Evolutionary conservation across 1,140 invertebrate species (phyloP).

Genomic region (Scaptomyza graminum): DNA sequence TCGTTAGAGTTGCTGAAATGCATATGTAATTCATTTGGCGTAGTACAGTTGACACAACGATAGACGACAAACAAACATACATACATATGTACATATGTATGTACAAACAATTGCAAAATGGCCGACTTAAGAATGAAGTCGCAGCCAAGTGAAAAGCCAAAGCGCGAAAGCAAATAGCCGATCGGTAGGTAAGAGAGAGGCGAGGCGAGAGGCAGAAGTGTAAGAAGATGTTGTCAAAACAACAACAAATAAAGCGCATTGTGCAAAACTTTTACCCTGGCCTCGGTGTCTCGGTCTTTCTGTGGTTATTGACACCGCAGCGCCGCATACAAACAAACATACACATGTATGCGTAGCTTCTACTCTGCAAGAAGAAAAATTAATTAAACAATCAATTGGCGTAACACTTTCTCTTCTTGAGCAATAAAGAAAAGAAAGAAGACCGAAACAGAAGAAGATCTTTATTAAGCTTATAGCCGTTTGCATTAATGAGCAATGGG

Average conservation of each 20-base stretch:
- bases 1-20: slow-evolving; percentile 64
- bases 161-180: slow-evolving; percentile 18
- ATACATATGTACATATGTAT: no score
- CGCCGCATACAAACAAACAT: slow-evolving; percentile 2
- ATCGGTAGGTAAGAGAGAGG: slow-evolving; percentile 13
- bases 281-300: slow-evolving; percentile 33
- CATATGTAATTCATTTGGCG: slow-evolving; percentile 69
- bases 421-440: slow-evolving; percentile 55
- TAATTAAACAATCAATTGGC: slow-evolving; percentile 82
- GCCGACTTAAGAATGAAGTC: slow-evolving; percentile 57
- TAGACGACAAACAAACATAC: slow-evolving; percentile 12
- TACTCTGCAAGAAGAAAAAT: slow-evolving; percentile 62
- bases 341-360: slow-evolving; percentile 22
- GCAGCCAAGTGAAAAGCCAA: slow-evolving; percentile 31
- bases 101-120: slow-evolving; percentile 64
- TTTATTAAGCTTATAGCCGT: slow-evolving; percentile 35
- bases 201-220: not conserved
- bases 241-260: slow-evolving; percentile 77
- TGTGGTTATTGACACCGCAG: slow-evolving; percentile 48
- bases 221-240: slow-evolving; percentile 66
- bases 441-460: slow-evolving; percentile 49
- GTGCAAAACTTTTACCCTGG: slow-evolving; percentile 76
- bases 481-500: slow-evolving; percentile 52
- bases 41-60: slow-evolving; percentile 68
- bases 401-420: slow-evolving; percentile 82